Percentiles rank a stretch among this genome's conserved stretches.
phyloP scores from a whole-genome alignment of 2,113 vertebrate genomes.

The Microcebus jonahi region DNA sequence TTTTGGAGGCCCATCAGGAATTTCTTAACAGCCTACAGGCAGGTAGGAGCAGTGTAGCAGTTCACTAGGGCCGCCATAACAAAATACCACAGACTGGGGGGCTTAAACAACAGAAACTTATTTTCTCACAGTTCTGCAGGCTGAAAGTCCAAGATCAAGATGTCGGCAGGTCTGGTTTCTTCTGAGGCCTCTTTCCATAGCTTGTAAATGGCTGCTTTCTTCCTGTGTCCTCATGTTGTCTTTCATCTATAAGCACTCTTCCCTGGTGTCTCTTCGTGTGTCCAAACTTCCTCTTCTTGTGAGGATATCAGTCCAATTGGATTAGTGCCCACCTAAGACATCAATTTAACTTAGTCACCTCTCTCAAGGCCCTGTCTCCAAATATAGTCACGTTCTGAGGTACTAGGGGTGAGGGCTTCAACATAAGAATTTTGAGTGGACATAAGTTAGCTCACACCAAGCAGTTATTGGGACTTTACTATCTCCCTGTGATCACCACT shows the following conservation, averaged over 20 bases:
- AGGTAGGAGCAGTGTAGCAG: background rate
- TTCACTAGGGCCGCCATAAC: background rate
- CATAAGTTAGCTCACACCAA: background rate
- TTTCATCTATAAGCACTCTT: background rate
- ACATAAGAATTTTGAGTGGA: background rate
- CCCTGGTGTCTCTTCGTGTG: background rate
- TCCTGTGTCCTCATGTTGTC: fast-evolving
- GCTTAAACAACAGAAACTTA: background rate
- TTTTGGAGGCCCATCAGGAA: background rate
- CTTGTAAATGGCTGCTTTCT: background rate
- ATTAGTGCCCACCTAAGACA: no score
- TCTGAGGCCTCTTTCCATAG: background rate
- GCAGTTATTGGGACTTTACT: background rate
- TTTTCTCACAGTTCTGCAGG: background rate
- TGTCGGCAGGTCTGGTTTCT: background rate
- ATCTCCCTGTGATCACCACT: background rate
- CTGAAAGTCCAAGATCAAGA: background rate
- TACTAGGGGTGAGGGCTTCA: background rate
- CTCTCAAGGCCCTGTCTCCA: background rate
- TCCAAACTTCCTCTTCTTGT: background rate
- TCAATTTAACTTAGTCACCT: background rate
- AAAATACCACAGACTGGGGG: background rate
- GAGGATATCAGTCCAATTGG: background rate
- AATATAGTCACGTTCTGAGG: background rate
- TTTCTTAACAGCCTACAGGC: background rate